Percentiles rank a stretch among this genome's conserved stretches.
Conservation (phyloP, 2,888 invertebrate genomes). For the Sinhomidia bicolor region DNA sequence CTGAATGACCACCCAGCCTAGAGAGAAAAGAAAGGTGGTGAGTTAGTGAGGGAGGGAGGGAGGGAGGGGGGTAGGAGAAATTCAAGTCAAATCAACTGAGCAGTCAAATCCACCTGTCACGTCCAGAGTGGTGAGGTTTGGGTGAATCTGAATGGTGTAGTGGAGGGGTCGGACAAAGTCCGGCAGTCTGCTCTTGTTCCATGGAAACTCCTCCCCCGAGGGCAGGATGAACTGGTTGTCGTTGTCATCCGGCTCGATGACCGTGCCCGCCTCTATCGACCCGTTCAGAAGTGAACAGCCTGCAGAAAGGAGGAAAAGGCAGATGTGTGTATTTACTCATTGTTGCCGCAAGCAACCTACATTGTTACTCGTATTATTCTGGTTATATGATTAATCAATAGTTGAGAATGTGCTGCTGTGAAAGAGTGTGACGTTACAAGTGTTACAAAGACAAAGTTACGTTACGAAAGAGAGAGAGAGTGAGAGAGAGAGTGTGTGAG, state of each 20-base stretch:
- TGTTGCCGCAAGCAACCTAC: background rate
- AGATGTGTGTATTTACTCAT: constrained; percentile 3
- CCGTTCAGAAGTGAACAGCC: constrained; percentile 78
- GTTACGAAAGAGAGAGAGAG: no score
- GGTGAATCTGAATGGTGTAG: constrained; percentile 95
- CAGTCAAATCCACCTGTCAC: constrained; percentile 87
- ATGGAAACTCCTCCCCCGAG: constrained; percentile 89
- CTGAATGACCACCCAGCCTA: constrained; percentile 93
- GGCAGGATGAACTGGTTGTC: constrained; percentile 85
- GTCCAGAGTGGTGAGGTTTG: constrained; percentile 94
- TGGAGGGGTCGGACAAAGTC: constrained; percentile 89
- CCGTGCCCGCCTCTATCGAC: constrained; percentile 59
- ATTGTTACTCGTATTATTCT: no score
- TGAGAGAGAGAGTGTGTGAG: no score
- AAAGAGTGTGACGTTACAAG: no score
- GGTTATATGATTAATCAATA: no score
- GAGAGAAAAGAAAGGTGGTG: constrained; percentile 78
- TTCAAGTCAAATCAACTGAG: no score
- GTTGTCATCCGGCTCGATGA: constrained; percentile 75
- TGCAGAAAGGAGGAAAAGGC: constrained; percentile 24
- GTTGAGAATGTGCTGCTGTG: background rate
- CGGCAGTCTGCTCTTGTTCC: constrained; percentile 90
- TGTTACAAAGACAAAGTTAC: no score
- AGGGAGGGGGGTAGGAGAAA: no score
- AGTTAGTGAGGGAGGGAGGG: background rate